Conservation (phyloP, 1,140 invertebrate genomes). For the Schmidtea mediterranea region DNA sequence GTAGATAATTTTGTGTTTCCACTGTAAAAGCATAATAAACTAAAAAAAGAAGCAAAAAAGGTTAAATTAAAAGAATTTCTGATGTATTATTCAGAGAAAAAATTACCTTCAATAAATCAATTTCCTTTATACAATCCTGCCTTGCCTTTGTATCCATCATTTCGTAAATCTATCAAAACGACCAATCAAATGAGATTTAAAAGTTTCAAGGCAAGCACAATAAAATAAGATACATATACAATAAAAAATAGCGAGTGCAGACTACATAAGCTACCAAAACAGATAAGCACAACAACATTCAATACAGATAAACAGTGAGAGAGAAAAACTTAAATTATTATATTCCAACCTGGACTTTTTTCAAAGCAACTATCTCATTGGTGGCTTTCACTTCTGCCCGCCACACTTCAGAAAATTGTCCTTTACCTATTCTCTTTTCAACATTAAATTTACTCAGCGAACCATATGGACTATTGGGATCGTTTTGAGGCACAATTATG, state of each 20-base stretch:
- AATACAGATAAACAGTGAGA: no score
- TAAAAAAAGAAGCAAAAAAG: no score
- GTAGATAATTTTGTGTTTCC: no score
- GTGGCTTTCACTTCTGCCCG: slow-evolving; percentile 24
- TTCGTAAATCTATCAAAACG: slow-evolving; percentile 33
- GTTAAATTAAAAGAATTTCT: no score
- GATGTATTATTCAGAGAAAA: slow-evolving; percentile 4
- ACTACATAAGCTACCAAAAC: no score
- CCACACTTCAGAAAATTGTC: slow-evolving; percentile 39
- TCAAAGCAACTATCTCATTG: slow-evolving; percentile 33
- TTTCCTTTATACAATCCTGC: slow-evolving; percentile 41
- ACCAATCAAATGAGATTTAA: slow-evolving; percentile 8
- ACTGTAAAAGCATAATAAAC: no score
- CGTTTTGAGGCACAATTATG: neutral
- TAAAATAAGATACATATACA: no score
- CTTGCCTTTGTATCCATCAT: slow-evolving; percentile 40
- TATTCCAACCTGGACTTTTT: slow-evolving; percentile 33
- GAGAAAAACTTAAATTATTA: no score
- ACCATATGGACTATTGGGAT: neutral
- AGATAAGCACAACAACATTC: no score
- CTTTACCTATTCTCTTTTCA: slow-evolving; percentile 36
- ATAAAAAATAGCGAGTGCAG: no score
- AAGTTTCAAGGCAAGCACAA: no score
- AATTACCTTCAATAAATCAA: slow-evolving; percentile 36
- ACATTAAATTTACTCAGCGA: slow-evolving; percentile 31